Evolutionary conservation across 2,113 vertebrate species (phyloP), one percentile per base, ranked within the genome.

Genomic region (Cyprinus carpio): DNA sequence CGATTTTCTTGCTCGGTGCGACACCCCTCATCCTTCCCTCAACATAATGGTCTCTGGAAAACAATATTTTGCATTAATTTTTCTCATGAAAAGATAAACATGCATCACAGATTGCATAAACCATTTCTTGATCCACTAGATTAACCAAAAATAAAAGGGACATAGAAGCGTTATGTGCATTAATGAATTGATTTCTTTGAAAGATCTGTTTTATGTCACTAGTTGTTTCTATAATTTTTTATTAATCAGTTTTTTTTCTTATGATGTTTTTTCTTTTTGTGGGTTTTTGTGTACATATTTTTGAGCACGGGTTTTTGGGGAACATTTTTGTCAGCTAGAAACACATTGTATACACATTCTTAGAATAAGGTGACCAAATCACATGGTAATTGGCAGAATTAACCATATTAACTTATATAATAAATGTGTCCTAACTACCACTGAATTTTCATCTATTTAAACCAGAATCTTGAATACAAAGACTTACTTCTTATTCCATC

Each of bases 401-500:
- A 12, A 27, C n/a, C 11, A 49, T 25, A 51, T 15, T 16, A 51
- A 51, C 13, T 51, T 51, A 5, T 75, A 37, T 11, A 78, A 56
- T 27, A 54, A 37, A 10, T 16, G 4, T 29, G 10, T 46, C 71
- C 71, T 25, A 29, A 29, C 15, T 23, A 60, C 11, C 18, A 37
- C 25, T 29, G 6, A 10, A 54, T 29, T 65, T 65, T 2, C 16
- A 62, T 25, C 58, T 3, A 62, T 62, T 2, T 16, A 81, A 25
- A 54, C 25, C 43, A 3, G 15, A 12, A 43, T 3, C 23, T 25
- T 8, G 12, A 60, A 49, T 16, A 34, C 65, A 80, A 1, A 54
- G 34, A 97, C 98, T 97, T 94, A 99, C 98, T 99, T 99, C 91
- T 99, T 99, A 94, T 99, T 99, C 98, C 98, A 99, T 62, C 98